Base-by-base conservation (phyloP, 1,140 invertebrate species). In the Lordiphosa collinella region DNA sequence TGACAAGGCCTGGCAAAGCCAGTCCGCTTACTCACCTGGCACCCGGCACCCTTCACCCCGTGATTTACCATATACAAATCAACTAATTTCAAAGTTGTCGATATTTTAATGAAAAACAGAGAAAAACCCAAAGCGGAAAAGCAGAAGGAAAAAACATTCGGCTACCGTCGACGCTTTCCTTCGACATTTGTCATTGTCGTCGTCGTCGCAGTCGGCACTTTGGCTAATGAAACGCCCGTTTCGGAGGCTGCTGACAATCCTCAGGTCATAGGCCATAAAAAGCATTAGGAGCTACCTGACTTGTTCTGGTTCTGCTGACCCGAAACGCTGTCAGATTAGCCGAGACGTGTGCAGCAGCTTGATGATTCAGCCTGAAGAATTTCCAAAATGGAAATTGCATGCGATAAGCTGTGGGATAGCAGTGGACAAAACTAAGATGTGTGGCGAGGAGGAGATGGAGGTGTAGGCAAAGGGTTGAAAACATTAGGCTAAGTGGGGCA, bases 21-120 rank as follows among this genome's bases (percentile, higher is more conserved):
- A 9, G 7, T 29, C 10, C 14, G 37, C 8, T 4, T 49, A 29
- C 38, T 43, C 7, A 9, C 36, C 35, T 22, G 58, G 40, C 34
- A 31, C 18, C 18, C 29, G 6, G 18, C 14, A 16, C n/a, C n/a
- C n/a, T n/a, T 1, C 18, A 6, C 25, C 12, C 22, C 14, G 34
- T 37, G 32, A 37, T 52, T 60, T 61, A 31, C 35, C 60, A 61
- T 68, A 79, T 58, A 74, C 70, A 75, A 82, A 82, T 80, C 76
- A 75, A 80, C 71, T 75, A 82, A 82, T 82, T 80, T 75, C 61
- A 49, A 80, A 75, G 56, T 71, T 71, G 60, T 63, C 76, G 56
- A 71, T 82, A 71, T 63, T 82, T 63, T 70, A 75, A 82, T 82
- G 69, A 69, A 79, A 29, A 68, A 48, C 59, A 32, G 43, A 22